Evolutionary conservation across 2,113 vertebrate species (phyloP).

Genomic region (Picathartes gymnocephalus): DNA sequence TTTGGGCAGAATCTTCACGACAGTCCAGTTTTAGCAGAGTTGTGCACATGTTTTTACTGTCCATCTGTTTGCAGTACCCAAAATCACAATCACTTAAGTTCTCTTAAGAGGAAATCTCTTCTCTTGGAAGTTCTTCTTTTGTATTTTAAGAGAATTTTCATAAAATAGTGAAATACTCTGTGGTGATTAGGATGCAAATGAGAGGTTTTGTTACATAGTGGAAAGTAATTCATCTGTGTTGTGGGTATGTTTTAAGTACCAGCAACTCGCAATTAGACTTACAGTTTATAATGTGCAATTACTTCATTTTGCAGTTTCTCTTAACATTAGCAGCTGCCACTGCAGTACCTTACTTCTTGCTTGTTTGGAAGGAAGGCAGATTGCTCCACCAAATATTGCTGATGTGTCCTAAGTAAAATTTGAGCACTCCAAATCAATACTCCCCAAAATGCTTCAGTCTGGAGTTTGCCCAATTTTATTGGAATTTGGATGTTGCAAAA

Average conservation of each 20-base stretch:
- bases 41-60: neutral
- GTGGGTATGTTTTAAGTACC: neutral
- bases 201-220: constrained; percentile 5
- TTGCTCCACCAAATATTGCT: neutral
- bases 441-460: neutral
- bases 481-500: neutral
- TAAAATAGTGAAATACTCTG: neutral
- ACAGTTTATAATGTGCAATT: neutral
- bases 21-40: neutral
- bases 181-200: constrained; percentile 21
- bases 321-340: constrained; percentile 4
- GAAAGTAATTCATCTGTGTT: neutral
- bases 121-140: neutral
- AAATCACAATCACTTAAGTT: neutral
- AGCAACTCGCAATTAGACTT: constrained; percentile 9
- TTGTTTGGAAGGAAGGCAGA: neutral
- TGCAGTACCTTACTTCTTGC: neutral
- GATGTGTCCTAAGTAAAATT: neutral
- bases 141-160: constrained; percentile 12
- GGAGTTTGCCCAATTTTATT: neutral
- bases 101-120: neutral
- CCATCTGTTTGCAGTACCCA: neutral
- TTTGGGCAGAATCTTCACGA: neutral
- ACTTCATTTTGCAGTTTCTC: constrained; percentile 31
- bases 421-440: neutral